Evolutionary conservation across 2,888 invertebrate genomes (phyloP).

Genomic region (Melanostoma mellinum): DNA sequence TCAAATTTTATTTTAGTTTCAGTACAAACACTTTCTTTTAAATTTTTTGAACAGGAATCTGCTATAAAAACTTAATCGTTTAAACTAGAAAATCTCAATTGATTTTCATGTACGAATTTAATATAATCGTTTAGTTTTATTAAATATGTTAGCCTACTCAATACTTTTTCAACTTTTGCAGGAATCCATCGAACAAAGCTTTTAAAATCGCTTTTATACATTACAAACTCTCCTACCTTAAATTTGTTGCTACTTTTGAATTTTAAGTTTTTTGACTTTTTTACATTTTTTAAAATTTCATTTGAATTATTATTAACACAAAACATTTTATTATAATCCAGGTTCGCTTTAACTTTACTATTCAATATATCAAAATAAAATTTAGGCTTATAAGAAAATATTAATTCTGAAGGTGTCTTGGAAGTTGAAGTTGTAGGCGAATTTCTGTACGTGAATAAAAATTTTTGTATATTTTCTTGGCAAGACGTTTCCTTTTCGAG

Average conservation of each 20-base stretch:
- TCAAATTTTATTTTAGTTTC: not conserved
- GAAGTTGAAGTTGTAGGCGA: conserved; percentile 15
- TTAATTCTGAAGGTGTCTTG: conserved; percentile 26
- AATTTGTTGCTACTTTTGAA: conserved; percentile 6
- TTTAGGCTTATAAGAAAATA: conserved; percentile 25
- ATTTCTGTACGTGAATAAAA: conserved; percentile 11
- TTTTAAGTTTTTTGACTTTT: conserved; percentile 6
- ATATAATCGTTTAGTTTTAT: conserved; percentile 18
- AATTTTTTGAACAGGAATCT: conserved; percentile 9
- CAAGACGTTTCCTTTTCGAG: conserved; percentile 6
- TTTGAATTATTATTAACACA: conserved; percentile 6
- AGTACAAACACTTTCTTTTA: not conserved
- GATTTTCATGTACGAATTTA: conserved; percentile 26
- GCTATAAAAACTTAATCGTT: conserved; percentile 15
- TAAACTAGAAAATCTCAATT: conserved; percentile 20
- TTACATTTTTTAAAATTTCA: not conserved
- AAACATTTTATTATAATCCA: conserved; percentile 7
- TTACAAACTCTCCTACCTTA: conserved; percentile 2
- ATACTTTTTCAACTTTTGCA: conserved; percentile 8
- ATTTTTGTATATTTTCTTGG: not conserved
- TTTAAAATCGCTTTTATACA: conserved; percentile 9
- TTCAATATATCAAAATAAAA: conserved; percentile 20
- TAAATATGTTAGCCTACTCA: conserved; percentile 16
- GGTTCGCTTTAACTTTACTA: not conserved
- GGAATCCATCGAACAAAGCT: conserved; percentile 5